Evolutionary conservation across 2,113 vertebrate species (phyloP).

Genomic region (Calidris pugnax): DNA sequence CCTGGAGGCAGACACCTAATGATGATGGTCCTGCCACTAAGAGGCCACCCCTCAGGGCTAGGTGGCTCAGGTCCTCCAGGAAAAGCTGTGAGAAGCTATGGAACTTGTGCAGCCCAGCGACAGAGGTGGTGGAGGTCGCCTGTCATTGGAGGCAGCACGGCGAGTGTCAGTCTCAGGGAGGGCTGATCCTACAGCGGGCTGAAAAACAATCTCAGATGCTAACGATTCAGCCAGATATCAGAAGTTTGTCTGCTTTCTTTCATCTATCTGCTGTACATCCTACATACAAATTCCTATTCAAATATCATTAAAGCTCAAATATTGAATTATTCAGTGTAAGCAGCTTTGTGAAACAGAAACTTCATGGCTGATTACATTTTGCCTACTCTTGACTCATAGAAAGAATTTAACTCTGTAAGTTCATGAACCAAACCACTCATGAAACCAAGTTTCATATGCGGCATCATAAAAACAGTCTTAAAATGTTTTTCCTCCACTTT

Average conservation of each 20-base stretch:
- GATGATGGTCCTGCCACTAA: background rate
- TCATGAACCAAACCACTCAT: background rate
- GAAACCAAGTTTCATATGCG: background rate
- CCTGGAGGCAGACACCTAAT: accelerated
- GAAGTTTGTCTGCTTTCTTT: background rate
- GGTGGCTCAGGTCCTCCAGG: background rate
- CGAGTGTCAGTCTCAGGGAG: accelerated
- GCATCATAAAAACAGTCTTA: background rate
- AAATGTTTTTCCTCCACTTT: constrained; percentile 6
- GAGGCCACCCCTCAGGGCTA: background rate
- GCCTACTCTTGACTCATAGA: background rate
- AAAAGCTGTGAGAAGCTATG: background rate
- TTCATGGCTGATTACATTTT: constrained; percentile 24
- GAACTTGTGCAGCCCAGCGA: background rate
- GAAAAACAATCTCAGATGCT: background rate
- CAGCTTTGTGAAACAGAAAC: constrained; percentile 33
- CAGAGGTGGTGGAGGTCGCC: background rate
- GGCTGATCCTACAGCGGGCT: accelerated
- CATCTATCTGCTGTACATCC: background rate
- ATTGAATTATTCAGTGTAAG: constrained; percentile 54
- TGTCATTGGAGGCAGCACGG: accelerated
- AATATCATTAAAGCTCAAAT: constrained; percentile 46
- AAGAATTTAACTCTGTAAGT: background rate
- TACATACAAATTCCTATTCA: constrained; percentile 32
- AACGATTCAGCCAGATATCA: background rate